Conservation (phyloP, 2,113 vertebrate species). For the Pachyramphus minor region DNA sequence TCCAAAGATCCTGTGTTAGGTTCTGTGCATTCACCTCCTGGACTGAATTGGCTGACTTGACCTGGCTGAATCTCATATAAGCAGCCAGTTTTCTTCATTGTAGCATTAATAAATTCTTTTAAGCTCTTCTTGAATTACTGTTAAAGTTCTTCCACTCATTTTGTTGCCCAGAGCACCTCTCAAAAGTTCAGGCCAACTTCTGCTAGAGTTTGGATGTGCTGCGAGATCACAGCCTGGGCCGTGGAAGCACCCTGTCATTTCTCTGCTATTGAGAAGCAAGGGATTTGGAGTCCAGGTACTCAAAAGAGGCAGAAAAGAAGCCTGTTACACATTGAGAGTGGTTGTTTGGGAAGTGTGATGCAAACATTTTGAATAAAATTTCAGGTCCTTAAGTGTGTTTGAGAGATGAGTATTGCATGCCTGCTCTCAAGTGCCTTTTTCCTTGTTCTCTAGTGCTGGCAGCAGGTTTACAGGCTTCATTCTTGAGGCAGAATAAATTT, state of each 20-base stretch:
- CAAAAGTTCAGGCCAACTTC: not conserved
- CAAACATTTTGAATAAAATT: slow-evolving; percentile 6
- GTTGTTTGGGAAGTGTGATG: slow-evolving; percentile 15
- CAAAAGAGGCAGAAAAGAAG: not conserved
- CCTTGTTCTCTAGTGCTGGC: not conserved
- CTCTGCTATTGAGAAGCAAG: not conserved
- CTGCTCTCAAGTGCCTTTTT: slow-evolving; percentile 7
- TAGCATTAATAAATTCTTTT: not conserved
- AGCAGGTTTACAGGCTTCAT: not conserved
- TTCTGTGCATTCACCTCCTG: not conserved
- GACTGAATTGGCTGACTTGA: not conserved
- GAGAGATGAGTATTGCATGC: not conserved
- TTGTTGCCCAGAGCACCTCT: not conserved
- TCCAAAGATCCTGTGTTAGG: not conserved
- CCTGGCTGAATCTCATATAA: not conserved
- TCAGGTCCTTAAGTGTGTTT: not conserved
- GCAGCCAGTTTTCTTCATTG: not conserved
- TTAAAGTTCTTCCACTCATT: not conserved
- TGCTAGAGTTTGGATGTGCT: not conserved
- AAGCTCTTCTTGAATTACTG: not conserved
- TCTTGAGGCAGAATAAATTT: not conserved
- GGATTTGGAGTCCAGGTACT: not conserved
- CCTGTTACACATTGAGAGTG: not conserved
- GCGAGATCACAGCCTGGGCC: not conserved
- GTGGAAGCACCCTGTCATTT: not conserved